Percentiles rank a stretch among this genome's conserved stretches.
These are phyloP conservation scores for Chalcis sispes DNA, from an alignment of 2,888 invertebrate genomes.

Conservation along the genomic window DNA sequence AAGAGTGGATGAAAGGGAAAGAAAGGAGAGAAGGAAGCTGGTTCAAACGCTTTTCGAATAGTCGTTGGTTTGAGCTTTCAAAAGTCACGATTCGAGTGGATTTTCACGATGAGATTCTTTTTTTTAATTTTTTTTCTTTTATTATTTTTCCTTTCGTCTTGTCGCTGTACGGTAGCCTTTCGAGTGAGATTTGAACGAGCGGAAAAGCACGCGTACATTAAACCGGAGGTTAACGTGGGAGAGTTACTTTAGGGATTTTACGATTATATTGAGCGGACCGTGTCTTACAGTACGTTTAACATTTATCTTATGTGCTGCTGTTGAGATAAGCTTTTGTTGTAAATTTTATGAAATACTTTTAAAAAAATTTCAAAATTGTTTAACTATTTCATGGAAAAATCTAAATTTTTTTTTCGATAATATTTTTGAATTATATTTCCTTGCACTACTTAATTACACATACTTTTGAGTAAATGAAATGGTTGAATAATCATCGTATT, in stretches of 20 bases:
- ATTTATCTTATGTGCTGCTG: background rate
- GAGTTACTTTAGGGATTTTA: conserved; percentile 45
- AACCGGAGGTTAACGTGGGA: conserved; percentile 4
- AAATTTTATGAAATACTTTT: background rate
- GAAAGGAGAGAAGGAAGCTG: conserved; percentile 4
- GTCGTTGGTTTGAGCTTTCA: conserved; percentile 23
- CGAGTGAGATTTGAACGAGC: conserved; percentile 43
- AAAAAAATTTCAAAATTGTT: background rate
- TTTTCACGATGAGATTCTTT: conserved; percentile 38
- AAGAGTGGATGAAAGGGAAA: too few relatives aligned
- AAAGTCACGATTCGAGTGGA: conserved; percentile 43
- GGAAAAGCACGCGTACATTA: conserved; percentile 18
- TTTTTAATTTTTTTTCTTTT: background rate
- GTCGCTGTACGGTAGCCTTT: conserved; percentile 22
- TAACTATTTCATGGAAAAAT: too few relatives aligned
- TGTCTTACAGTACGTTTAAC: conserved; percentile 15
- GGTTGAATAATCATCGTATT: too few relatives aligned
- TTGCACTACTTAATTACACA: too few relatives aligned
- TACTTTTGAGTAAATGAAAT: too few relatives aligned
- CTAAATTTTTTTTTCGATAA: too few relatives aligned
- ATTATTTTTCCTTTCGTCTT: background rate
- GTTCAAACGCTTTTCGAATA: conserved; percentile 28
- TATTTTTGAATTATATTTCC: too few relatives aligned
- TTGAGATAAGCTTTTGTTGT: background rate
- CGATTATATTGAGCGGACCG: conserved; percentile 35